phyloP scores from a whole-genome alignment of 2,888 invertebrate species.

The Hypolimnas misippus region DNA sequence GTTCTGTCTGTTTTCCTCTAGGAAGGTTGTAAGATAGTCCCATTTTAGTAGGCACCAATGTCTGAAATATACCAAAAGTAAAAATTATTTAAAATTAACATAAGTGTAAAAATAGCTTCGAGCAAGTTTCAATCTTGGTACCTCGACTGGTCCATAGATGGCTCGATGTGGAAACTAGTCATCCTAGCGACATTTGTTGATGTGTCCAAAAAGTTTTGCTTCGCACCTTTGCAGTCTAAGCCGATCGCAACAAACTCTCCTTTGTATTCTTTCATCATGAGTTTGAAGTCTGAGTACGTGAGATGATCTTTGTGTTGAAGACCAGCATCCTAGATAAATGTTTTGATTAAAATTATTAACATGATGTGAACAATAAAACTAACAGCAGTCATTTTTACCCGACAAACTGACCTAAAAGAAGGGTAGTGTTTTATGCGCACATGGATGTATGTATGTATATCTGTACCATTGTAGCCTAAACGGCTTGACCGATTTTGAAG shows the following conservation, averaged over 20 bases:
- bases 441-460: too few species aligned
- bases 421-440: too few species aligned
- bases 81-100: neutral
- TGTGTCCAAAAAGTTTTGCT: constrained; percentile 96
- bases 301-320: constrained; percentile 95
- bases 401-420: too few species aligned
- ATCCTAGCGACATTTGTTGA: constrained; percentile 97
- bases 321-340: constrained; percentile 89
- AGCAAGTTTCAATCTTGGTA: constrained; percentile 38
- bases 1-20: constrained; percentile 98
- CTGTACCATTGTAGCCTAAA: too few species aligned
- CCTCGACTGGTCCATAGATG: constrained; percentile 87
- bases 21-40: constrained; percentile 94
- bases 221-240: constrained; percentile 96
- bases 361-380: too few species aligned
- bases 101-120: neutral
- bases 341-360: neutral
- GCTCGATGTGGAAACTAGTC: constrained; percentile 96
- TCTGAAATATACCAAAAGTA: constrained; percentile 54
- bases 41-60: constrained; percentile 91
- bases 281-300: constrained; percentile 95
- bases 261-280: constrained; percentile 98
- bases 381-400: too few species aligned
- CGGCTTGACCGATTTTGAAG: too few species aligned
- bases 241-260: constrained; percentile 98